A percentile compares a stretch with the other conserved stretches of the same genome.
Conservation (phyloP, 2,797 vertebrate genomes). For the Cephalopachus bancanus region DNA sequence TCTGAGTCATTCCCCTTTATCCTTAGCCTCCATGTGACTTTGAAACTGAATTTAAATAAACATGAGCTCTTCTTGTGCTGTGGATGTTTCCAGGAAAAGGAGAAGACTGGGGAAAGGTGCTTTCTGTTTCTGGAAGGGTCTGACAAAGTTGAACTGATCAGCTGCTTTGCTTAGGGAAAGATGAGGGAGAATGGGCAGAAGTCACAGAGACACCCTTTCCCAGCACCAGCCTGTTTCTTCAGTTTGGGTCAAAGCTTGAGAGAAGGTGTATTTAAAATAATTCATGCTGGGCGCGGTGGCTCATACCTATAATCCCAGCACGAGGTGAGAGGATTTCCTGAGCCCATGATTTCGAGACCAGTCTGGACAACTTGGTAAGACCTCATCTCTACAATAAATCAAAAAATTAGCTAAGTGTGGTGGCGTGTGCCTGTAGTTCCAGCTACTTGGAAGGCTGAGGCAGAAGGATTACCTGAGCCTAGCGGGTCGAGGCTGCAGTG, state of each 20-base stretch:
- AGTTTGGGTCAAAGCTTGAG: not conserved
- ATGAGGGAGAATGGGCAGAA: not conserved
- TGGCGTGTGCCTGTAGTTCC: too few species aligned
- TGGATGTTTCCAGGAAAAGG: constrained; percentile 55
- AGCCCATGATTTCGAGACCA: too few species aligned
- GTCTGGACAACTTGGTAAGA: too few species aligned
- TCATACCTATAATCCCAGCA: too few species aligned
- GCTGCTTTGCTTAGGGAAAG: not conserved
- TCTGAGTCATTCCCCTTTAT: not conserved
- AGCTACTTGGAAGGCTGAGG: too few species aligned
- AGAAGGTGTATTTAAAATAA: not conserved
- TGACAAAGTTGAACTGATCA: not conserved
- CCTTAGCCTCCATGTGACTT: not conserved
- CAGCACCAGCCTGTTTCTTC: not conserved
- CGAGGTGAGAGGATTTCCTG: too few species aligned
- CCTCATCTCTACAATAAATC: too few species aligned
- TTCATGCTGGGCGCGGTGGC: not conserved
- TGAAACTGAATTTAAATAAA: constrained; percentile 56
- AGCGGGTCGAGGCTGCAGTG: too few species aligned
- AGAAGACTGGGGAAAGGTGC: not conserved
- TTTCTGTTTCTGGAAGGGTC: not conserved
- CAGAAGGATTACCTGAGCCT: too few species aligned
- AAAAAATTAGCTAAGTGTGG: too few species aligned
- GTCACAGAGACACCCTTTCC: not conserved
- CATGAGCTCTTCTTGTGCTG: not conserved